Evolutionary conservation across 2,113 vertebrate genomes (phyloP).

Genomic region (Nesogale talazaci): DNA sequence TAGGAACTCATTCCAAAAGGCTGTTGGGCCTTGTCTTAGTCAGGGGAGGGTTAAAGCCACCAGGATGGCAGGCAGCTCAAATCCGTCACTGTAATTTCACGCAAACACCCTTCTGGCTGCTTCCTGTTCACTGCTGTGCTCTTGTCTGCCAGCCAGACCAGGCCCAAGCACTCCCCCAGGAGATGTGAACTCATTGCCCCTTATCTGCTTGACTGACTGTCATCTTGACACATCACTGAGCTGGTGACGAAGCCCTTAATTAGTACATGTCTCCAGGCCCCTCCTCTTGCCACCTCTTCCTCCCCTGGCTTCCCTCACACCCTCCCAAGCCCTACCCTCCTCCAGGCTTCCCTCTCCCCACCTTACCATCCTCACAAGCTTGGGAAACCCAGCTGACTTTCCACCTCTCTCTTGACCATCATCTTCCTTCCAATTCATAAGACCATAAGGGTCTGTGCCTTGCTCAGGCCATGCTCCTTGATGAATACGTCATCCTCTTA

Average conservation of each 20-base stretch:
- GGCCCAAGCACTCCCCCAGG: slow-evolving; percentile 89
- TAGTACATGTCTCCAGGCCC: slow-evolving; percentile 89
- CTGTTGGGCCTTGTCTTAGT: not conserved
- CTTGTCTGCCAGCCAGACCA: slow-evolving; percentile 93
- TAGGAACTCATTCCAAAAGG: not conserved
- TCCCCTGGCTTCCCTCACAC: not conserved
- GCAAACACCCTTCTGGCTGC: slow-evolving; percentile 94
- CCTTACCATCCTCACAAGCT: not conserved
- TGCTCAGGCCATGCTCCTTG: fast-evolving
- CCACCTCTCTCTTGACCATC: fast-evolving
- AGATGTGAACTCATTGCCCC: slow-evolving; percentile 94
- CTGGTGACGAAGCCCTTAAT: slow-evolving; percentile 96
- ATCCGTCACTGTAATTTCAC: slow-evolving; percentile 89
- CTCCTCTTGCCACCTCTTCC: slow-evolving; percentile 82
- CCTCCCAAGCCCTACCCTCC: too few species aligned
- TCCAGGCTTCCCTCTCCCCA: not conserved
- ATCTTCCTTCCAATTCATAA: not conserved
- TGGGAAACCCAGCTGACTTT: not conserved
- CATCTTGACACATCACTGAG: slow-evolving; percentile 94
- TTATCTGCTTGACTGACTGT: slow-evolving; percentile 99
- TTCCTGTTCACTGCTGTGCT: slow-evolving; percentile 89
- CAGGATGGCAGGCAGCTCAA: slow-evolving; percentile 86
- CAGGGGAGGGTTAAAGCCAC: slow-evolving; percentile 73
- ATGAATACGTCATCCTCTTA: fast-evolving
- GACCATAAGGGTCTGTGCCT: not conserved